Conservation (phyloP, 2,113 vertebrate species). For the Neodontobutis hainanensis region DNA sequence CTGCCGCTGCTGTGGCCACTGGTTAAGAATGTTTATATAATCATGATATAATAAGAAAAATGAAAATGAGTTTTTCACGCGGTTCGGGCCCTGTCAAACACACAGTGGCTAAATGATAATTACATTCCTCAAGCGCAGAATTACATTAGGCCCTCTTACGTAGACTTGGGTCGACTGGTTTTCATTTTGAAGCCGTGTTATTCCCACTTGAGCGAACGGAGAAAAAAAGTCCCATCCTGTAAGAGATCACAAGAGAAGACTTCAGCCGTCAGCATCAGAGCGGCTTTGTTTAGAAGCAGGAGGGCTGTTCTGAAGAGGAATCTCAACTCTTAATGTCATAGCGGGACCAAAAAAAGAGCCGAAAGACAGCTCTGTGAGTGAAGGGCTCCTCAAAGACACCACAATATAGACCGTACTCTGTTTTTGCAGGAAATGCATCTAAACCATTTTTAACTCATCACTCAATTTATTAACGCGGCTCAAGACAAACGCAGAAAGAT, state of each 20-base stretch:
- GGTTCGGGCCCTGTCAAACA: slow-evolving; percentile 54
- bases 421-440: too few species aligned
- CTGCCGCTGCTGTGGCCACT: slow-evolving; percentile 59
- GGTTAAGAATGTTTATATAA: slow-evolving; percentile 66
- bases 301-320: too few species aligned
- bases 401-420: too few species aligned
- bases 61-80: slow-evolving; percentile 60
- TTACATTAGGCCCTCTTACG: slow-evolving; percentile 50
- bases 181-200: slow-evolving; percentile 40
- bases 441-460: too few species aligned
- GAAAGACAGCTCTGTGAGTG: too few species aligned
- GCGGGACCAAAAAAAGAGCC: too few species aligned
- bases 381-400: too few species aligned
- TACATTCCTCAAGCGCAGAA: slow-evolving; percentile 53
- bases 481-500: too few species aligned
- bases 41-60: slow-evolving; percentile 67
- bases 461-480: too few species aligned
- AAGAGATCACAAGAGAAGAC: slow-evolving; percentile 43
- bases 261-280: slow-evolving; percentile 55
- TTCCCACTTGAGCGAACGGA: slow-evolving; percentile 28
- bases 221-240: slow-evolving; percentile 18
- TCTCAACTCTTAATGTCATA: too few species aligned
- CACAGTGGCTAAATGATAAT: slow-evolving; percentile 65
- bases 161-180: slow-evolving; percentile 47
- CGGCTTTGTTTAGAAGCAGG: too few species aligned